Evolutionary conservation across 2,113 vertebrate species (phyloP).

Genomic region (Gymnobelideus leadbeateri): DNA sequence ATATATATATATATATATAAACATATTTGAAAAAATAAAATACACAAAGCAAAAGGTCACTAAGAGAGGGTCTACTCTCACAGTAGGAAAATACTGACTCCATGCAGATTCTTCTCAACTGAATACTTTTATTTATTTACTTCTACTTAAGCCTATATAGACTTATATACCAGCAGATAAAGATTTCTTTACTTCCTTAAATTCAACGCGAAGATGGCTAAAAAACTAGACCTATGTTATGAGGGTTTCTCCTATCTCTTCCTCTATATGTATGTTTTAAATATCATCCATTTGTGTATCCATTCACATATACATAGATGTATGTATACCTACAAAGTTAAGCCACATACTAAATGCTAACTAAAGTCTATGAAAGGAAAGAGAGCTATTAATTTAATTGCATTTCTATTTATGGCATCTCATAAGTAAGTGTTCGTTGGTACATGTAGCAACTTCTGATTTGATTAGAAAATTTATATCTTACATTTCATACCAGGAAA

Average conservation of each 20-base stretch:
- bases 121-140: background rate
- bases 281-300: background rate
- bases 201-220: background rate
- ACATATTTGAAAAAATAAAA: conserved; percentile 24
- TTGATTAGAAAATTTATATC: conserved; percentile 47
- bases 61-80: conserved; percentile 25
- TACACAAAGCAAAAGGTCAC: conserved; percentile 42
- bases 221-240: conserved; percentile 11
- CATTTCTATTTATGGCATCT: background rate
- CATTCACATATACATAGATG: background rate
- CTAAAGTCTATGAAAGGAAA: background rate
- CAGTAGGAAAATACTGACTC: background rate
- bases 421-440: background rate
- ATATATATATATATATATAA: too few relatives aligned
- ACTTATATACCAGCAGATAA: conserved; percentile 2
- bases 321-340: background rate
- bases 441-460: background rate
- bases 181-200: background rate
- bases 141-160: conserved; percentile 8
- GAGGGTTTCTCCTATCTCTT: background rate
- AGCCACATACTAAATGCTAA: background rate
- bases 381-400: background rate
- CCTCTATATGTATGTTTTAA: background rate
- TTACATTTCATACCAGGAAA: conserved; percentile 36
- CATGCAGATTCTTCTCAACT: background rate